These are phyloP conservation scores for Caenorhabditis sulstoni DNA, from an alignment of 2,888 invertebrate genomes.

Conservation along the genomic window DNA sequence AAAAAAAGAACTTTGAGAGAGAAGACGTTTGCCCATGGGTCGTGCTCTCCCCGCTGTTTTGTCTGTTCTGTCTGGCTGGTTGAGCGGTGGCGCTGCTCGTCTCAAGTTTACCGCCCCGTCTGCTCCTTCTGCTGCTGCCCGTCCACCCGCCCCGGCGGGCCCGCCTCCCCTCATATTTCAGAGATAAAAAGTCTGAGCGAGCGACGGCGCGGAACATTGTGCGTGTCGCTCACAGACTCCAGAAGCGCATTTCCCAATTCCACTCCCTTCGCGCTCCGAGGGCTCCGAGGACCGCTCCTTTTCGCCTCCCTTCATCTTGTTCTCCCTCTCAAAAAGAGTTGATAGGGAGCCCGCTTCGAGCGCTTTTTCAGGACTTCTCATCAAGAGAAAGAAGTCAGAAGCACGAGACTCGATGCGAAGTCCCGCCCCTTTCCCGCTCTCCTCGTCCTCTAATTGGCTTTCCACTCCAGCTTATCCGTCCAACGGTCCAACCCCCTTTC, in stretches of 20 bases:
- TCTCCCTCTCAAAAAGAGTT: too few relatives aligned
- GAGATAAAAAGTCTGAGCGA: slow-evolving; percentile 13
- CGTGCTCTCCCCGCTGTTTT: not conserved
- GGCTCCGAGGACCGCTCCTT: not conserved
- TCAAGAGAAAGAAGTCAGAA: not conserved
- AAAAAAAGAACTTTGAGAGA: slow-evolving; percentile 22
- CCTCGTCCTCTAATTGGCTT: not conserved
- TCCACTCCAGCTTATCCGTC: too few relatives aligned
- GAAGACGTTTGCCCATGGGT: slow-evolving; percentile 16
- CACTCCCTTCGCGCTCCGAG: too few relatives aligned
- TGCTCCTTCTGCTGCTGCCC: not conserved
- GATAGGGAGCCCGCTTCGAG: too few relatives aligned
- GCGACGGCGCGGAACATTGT: slow-evolving; percentile 12
- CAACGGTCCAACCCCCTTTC: not conserved
- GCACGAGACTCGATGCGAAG: not conserved
- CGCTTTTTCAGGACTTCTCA: too few relatives aligned
- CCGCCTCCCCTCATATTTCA: slow-evolving; percentile 16
- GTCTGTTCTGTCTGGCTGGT: slow-evolving; percentile 21
- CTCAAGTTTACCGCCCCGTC: slow-evolving; percentile 30
- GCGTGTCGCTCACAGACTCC: too few relatives aligned
- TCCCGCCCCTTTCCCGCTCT: not conserved
- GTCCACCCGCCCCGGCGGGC: not conserved
- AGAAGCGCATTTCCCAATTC: too few relatives aligned
- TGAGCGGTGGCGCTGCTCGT: slow-evolving; percentile 4
- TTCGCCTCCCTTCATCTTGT: not conserved